Conservation (phyloP, 1,140 invertebrate genomes). For the Tetramorium alpestre region DNA sequence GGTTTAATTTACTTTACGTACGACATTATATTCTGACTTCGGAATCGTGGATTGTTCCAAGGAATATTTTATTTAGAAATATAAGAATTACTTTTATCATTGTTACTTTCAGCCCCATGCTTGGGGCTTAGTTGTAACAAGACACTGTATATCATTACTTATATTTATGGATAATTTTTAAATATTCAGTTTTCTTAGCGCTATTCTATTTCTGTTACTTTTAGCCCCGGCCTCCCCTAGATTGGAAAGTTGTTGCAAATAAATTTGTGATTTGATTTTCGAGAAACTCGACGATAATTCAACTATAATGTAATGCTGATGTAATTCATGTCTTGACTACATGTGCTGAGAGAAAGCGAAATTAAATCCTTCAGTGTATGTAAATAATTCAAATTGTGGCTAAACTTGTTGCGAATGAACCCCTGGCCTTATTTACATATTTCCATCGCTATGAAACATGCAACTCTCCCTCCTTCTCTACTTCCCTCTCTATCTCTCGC, state of each 20-base stretch:
- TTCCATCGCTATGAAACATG: not conserved
- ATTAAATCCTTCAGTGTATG: not conserved
- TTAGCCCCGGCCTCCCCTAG: no score
- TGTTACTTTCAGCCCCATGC: no score
- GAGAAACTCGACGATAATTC: not conserved
- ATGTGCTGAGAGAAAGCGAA: not conserved
- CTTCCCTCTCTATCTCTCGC: not conserved
- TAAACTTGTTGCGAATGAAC: not conserved
- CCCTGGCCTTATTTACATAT: slow-evolving; percentile 1
- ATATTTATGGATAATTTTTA: no score
- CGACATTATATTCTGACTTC: no score
- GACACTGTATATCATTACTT: no score
- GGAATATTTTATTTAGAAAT: no score
- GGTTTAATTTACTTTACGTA: no score
- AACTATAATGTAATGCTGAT: not conserved
- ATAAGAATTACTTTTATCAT: no score
- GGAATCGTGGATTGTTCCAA: no score
- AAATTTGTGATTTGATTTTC: not conserved
- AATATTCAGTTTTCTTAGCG: no score
- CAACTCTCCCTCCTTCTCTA: not conserved
- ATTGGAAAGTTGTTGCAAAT: not conserved
- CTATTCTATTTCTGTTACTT: no score
- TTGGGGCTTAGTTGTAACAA: no score
- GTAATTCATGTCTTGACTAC: not conserved
- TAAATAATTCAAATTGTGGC: not conserved